phyloP scores from a whole-genome alignment of 2,797 vertebrate species.

The Takifugu ocellatus region DNA sequence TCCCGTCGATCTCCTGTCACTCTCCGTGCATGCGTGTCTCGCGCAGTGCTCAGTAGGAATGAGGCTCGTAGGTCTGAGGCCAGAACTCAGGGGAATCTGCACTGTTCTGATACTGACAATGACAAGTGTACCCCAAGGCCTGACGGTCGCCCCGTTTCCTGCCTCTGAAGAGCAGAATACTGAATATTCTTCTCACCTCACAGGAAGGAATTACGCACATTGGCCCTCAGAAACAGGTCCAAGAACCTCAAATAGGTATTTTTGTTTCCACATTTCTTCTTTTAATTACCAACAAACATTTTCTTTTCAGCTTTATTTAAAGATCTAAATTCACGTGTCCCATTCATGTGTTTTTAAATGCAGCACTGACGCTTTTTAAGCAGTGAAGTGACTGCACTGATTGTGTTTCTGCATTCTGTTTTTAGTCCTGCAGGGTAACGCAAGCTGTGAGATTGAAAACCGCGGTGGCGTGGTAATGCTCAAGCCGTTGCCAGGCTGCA shows the following conservation, averaged over 20 bases:
- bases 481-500: slow-evolving; percentile 74
- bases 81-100: slow-evolving; percentile 54
- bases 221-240: slow-evolving; percentile 81
- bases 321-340: slow-evolving; percentile 7
- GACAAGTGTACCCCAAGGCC: slow-evolving; percentile 58
- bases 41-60: slow-evolving; percentile 43
- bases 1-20: slow-evolving; percentile 48
- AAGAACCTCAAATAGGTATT: slow-evolving; percentile 91
- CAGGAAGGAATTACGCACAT: slow-evolving; percentile 94
- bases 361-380: slow-evolving; percentile 3
- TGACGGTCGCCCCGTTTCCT: slow-evolving; percentile 60
- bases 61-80: slow-evolving; percentile 59
- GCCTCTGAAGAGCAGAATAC: slow-evolving; percentile 43
- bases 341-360: slow-evolving; percentile 20
- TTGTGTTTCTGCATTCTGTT: slow-evolving; percentile 29
- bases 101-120: slow-evolving; percentile 66
- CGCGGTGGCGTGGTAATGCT: slow-evolving; percentile 83
- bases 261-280: slow-evolving; percentile 1
- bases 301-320: slow-evolving; percentile 1
- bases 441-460: slow-evolving; percentile 89
- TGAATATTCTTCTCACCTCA: slow-evolving; percentile 13
- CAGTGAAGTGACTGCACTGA: slow-evolving; percentile 5
- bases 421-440: slow-evolving; percentile 83
- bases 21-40: slow-evolving; percentile 15
- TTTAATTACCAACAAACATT: slow-evolving; percentile 6